Percentiles rank a stretch among this genome's conserved stretches.
These are phyloP conservation scores for Plebejus melissa DNA, from an alignment of 2,888 invertebrate genomes.

Conservation along the genomic window DNA sequence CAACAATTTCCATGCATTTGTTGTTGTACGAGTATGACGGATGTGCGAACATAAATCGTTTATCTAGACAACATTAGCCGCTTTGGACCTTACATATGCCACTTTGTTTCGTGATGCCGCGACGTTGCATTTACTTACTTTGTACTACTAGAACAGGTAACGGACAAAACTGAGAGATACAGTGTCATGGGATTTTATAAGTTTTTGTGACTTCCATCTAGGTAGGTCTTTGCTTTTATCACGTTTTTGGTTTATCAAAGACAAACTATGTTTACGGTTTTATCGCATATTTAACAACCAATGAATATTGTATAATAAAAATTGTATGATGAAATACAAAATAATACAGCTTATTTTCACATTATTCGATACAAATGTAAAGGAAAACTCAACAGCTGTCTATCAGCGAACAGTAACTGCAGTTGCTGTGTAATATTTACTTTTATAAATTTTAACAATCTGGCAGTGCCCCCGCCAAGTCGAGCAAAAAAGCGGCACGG, in stretches of 20 bases:
- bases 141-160: not conserved
- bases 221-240: too few species aligned
- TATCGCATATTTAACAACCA: not conserved
- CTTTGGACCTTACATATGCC: slow-evolving; percentile 1
- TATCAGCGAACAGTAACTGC: too few species aligned
- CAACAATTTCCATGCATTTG: slow-evolving; percentile 26
- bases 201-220: too few species aligned
- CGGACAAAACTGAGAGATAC: too few species aligned
- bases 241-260: too few species aligned
- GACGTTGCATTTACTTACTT: not conserved
- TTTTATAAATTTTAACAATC: too few species aligned
- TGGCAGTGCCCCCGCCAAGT: too few species aligned
- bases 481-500: too few species aligned
- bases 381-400: not conserved
- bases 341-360: not conserved
- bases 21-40: slow-evolving; percentile 13
- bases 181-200: too few species aligned
- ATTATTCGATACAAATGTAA: not conserved
- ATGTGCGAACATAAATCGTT: slow-evolving; percentile 25
- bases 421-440: too few species aligned
- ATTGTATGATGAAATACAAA: not conserved
- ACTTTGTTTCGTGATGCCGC: not conserved
- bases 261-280: not conserved
- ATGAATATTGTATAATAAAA: not conserved
- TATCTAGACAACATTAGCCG: slow-evolving; percentile 26